Evolutionary conservation across 2,113 vertebrate genomes (phyloP).

Genomic region (Alces alces): DNA sequence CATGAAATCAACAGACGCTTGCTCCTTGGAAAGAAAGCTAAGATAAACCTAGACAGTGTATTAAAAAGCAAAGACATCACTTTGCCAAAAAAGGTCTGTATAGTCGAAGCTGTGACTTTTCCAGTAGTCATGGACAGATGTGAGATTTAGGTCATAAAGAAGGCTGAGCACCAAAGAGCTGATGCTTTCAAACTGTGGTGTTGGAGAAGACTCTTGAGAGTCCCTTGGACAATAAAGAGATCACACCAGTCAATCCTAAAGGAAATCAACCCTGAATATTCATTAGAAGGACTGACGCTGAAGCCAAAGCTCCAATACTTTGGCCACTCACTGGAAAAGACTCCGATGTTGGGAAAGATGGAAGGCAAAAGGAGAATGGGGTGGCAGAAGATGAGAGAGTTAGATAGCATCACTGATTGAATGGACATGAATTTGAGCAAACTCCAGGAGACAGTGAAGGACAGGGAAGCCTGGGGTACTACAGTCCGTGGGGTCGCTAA

Average conservation of each 20-base stretch:
- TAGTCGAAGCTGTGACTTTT: background rate
- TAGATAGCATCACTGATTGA: background rate
- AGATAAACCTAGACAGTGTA: background rate
- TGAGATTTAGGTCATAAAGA: background rate
- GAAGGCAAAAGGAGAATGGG: background rate
- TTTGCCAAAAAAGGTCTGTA: background rate
- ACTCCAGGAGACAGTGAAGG: background rate
- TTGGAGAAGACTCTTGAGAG: background rate
- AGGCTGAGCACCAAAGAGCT: background rate
- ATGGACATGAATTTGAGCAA: background rate
- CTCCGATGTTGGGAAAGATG: background rate
- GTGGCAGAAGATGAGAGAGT: background rate
- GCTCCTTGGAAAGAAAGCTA: background rate
- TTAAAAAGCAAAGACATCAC: background rate
- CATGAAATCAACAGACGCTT: background rate
- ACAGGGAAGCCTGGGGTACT: background rate
- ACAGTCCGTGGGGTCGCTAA: background rate
- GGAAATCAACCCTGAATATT: background rate
- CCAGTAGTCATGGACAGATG: background rate
- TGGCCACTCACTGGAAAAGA: background rate
- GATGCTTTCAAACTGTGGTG: background rate
- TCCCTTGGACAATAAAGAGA: background rate
- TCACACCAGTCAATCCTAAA: background rate
- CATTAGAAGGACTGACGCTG: background rate
- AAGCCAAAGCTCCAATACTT: background rate